Base-by-base conservation (phyloP, 2,797 vertebrate genomes). In the Oreonectes daqikongensis region DNA sequence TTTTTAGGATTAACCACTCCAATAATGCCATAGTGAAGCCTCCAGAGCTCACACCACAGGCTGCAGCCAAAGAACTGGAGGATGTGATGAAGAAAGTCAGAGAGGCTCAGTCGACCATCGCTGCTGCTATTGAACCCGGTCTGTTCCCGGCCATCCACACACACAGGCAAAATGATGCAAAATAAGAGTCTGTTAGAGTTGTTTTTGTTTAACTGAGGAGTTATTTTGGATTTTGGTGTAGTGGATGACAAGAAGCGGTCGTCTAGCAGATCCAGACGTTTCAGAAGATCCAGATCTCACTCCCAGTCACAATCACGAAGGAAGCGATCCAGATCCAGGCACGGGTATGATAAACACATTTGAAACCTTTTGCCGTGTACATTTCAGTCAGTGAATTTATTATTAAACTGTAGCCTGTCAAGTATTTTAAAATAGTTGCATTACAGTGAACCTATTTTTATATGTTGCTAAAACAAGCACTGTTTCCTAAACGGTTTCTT, bases 21-120 rank as follows among this genome's bases (percentile, higher is more conserved):
- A 99, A 99, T 89, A 99, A 99, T 72, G 97, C 97, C 86, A 99
- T 99, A 78, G 97, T 99, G 73, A 98, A 99, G 82, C 97, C 97
- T 7, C 97, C 97, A 44, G 97, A 99, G 90, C 86, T 98, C 91
- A 99, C 97, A 8, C 95, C 97, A 0, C 97, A 99, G 90, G 97
- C 96, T 59, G 97, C 97, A 72, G 97, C 97, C 48, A 99, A 99
- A 88, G 96, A 99, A 68, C 91, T 99, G 38, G 97, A 99, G 85
- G 96, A 91, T 78, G 97, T 99, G 80, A 99, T 99, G 97, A 99
- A 98, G 90, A 92, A 95, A 79, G 97, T 99, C 63, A 92, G 97
- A 71, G 97, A 98, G 89, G 96, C 96, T 44, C 96, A 98, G 85
- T 98, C 93, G 20, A 97, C 96, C 82, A 99, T 99, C 50, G 97